These are phyloP conservation scores for Patagioenas fasciata DNA, from an alignment of 2,113 vertebrate species.

Conservation along the genomic window DNA sequence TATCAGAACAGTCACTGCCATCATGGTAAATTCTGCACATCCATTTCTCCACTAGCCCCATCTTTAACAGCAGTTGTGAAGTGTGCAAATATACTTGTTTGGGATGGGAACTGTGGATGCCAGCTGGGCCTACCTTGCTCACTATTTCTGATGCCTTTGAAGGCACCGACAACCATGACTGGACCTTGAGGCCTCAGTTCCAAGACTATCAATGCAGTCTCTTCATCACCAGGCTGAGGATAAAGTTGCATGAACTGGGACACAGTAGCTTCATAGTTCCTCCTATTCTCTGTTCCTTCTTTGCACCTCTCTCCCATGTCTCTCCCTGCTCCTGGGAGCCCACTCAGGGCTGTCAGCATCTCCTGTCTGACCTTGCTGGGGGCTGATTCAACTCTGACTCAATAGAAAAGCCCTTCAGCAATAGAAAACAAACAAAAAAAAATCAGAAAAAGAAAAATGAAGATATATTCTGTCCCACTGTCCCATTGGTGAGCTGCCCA, in stretches of 20 bases:
- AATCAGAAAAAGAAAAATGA: background rate
- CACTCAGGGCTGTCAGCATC: background rate
- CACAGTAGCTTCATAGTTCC: background rate
- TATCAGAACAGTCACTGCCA: background rate
- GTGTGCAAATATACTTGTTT: accelerated
- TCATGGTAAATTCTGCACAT: background rate
- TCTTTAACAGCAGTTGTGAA: background rate
- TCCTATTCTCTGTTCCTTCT: background rate
- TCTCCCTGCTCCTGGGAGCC: background rate
- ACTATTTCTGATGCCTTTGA: background rate
- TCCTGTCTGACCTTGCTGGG: background rate
- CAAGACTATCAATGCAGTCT: background rate
- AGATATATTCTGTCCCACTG: background rate
- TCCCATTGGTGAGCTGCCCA: background rate
- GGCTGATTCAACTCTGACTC: background rate
- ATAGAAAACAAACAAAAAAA: accelerated
- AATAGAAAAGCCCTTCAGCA: background rate
- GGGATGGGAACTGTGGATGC: background rate
- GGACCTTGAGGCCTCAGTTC: background rate
- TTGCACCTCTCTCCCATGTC: accelerated
- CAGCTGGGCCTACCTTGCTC: background rate
- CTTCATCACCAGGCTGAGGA: background rate
- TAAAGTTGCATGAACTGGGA: background rate
- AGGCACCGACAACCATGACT: background rate
- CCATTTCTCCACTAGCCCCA: background rate